Percentiles rank a stretch among this genome's conserved stretches.
These are phyloP conservation scores for Clavelina lepadiformis DNA, from an alignment of 23 tunicate species.

Conservation along the genomic window DNA sequence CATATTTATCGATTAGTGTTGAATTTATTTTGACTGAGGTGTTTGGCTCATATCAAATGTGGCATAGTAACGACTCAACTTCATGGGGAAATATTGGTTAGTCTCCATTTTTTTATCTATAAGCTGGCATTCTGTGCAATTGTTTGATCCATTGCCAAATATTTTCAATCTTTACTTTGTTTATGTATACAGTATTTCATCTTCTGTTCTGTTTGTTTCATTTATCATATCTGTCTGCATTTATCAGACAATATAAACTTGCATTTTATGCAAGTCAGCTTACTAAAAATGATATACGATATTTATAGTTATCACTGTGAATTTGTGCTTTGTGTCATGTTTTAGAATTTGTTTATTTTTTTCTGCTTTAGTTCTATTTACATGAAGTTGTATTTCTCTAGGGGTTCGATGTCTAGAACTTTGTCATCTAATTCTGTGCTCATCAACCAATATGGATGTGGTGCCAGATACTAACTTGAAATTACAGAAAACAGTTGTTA, in stretches of 20 bases:
- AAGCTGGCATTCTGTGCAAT: no score
- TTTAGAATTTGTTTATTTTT: background rate
- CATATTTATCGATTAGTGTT: conserved; percentile 6
- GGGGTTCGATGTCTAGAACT: conserved; percentile 59
- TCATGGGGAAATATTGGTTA: conserved; percentile 72
- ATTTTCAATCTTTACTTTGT: no score
- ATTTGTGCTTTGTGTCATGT: no score
- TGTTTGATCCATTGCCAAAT: no score
- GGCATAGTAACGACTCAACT: conserved; percentile 50
- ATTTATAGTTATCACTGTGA: no score
- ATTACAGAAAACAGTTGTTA: conserved; percentile 17
- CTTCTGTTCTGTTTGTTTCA: no score
- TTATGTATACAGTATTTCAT: no score
- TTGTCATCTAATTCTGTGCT: conserved; percentile 48
- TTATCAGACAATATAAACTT: no score
- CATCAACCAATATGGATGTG: background rate
- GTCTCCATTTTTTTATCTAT: conserved; percentile 7
- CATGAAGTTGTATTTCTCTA: conserved; percentile 2
- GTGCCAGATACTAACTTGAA: background rate
- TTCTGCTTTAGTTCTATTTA: background rate
- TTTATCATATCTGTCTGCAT: no score
- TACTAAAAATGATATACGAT: no score
- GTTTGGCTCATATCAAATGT: conserved; percentile 45
- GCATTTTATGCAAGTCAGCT: no score
- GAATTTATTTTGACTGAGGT: conserved; percentile 48